Base-by-base conservation (phyloP, 2,113 vertebrate species). In the Ictidomys tridecemlineatus region DNA sequence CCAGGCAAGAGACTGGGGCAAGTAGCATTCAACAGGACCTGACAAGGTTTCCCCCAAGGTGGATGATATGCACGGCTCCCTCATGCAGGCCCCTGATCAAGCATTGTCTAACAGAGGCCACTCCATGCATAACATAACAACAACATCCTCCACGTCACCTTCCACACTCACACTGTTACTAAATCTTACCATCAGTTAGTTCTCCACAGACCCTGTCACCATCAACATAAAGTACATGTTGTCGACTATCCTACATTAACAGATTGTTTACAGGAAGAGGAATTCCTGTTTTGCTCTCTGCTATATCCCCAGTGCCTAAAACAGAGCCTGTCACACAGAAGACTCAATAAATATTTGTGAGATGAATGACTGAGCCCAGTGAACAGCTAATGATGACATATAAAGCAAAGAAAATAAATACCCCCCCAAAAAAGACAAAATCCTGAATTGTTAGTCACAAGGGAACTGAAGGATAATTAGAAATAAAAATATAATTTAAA, bases 61-160 rank as follows among this genome's bases (percentile, higher is more conserved):
- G 12, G 17, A 20, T 13, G 67, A 42, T 0, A 28, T 0, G 34
- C 7, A 7, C 0, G 53, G 79, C 16, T 28, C 17, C 5, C 1
- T n/a, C 42, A 0, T 10, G 42, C 4, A 22, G 70, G 80, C 56
- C 24, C 69, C 78, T 82, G 17, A 28, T 7, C n/a, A 48, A 56
- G 73, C 0, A 30, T 42, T 20, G 58, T 13, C 53, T 8, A 37
- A 11, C 53, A 42, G 39, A 53, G 63, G 2, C 8, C 30, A 32
- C 30, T 39, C 13, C 1, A 4, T 0, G 1, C 9, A 83, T 42
- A 84, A n/a, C 9, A 86, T 42, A 84, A n/a, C 1, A 84, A n/a
- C 1, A 45, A 28, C 53, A 63, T 2, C 39, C 8, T n/a, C 24
- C 26, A 24, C 1, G 37, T 2, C 7, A 18, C 18, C 18, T 8